Base-by-base conservation (phyloP, 2,797 vertebrate species). In the Typhlichthys eigenmanni region DNA sequence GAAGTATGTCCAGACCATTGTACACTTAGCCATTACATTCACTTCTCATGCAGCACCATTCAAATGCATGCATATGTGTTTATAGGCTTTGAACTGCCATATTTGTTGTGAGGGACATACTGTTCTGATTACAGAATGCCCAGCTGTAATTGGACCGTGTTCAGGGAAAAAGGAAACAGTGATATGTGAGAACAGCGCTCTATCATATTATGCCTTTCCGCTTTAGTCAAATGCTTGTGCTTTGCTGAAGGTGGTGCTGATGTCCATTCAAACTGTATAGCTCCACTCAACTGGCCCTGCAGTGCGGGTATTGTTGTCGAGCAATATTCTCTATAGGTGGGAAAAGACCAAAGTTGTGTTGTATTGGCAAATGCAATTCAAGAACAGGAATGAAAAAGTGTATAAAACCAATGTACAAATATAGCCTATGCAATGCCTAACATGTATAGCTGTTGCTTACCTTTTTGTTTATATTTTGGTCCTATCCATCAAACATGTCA, bases 181-280 rank as follows among this genome's bases (percentile, higher is more conserved):
- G 66, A 55, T 45, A 68, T 71, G 67, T 59, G 75, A 65, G 66
- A 78, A 72, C 62, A 73, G 72, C 2, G 43, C 69, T 68, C 53
- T 74, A 75, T 75, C 72, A 71, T 78, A 66, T 86, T 66, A 76
- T 54, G 12, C 50, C 16, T 71, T 74, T 79, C 72, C 71, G 71
- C 72, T 84, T 62, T 69, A 66, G 74, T 82, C 75, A 82, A 83
- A 77, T 81, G 77, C 86, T 89, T 91, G 90, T 91, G 90, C 90
- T 91, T 89, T 89, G 78, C 85, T 38, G 76, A 74, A 76, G 79
- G 77, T 74, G 71, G 72, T 78, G 80, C 76, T 81, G 85, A 84
- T 84, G 85, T 90, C 83, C 87, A 50, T 83, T 89, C 78, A 86
- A 76, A 83, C 75, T 75, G 69, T 64, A 78, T 64, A 74, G 82